Conservation (phyloP, 1,140 invertebrate species). For the Proales similis region DNA sequence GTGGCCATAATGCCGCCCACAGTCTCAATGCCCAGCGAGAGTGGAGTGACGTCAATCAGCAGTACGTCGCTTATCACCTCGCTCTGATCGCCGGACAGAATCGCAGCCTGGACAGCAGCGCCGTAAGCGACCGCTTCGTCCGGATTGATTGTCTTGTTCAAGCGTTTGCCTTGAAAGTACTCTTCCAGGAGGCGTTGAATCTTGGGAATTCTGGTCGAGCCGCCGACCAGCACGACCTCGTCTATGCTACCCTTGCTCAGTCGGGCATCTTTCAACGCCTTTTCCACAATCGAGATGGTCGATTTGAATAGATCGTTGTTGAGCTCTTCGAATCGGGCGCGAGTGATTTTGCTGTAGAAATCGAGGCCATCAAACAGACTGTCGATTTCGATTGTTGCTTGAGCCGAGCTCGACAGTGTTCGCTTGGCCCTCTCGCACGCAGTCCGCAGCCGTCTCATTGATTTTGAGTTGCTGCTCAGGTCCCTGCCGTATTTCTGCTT, state of each 20-base stretch:
- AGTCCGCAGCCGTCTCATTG: slow-evolving; percentile 52
- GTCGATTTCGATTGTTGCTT: slow-evolving; percentile 44
- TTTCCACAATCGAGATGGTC: slow-evolving; percentile 49
- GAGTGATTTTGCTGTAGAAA: slow-evolving; percentile 33
- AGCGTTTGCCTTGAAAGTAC: slow-evolving; percentile 51
- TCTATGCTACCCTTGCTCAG: slow-evolving; percentile 50
- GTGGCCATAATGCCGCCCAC: slow-evolving; percentile 60
- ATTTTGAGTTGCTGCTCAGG: slow-evolving; percentile 38
- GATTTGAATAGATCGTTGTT: slow-evolving; percentile 44
- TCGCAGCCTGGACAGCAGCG: slow-evolving; percentile 54
- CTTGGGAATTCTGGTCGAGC: slow-evolving; percentile 61
- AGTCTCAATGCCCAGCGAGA: slow-evolving; percentile 56
- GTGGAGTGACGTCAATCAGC: slow-evolving; percentile 48
- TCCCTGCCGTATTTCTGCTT: slow-evolving; percentile 43
- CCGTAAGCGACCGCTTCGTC: slow-evolving; percentile 60
- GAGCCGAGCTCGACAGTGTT: slow-evolving; percentile 45
- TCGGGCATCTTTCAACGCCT: slow-evolving; percentile 47
- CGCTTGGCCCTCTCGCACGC: slow-evolving; percentile 44
- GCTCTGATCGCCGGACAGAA: slow-evolving; percentile 46
- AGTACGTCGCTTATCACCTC: slow-evolving; percentile 47
- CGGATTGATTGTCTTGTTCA: slow-evolving; percentile 42
- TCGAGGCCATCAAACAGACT: slow-evolving; percentile 37
- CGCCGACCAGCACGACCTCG: slow-evolving; percentile 60
- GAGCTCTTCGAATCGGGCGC: slow-evolving; percentile 44
- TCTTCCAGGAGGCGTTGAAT: slow-evolving; percentile 56